phyloP scores from a whole-genome alignment of 2,888 invertebrate species.

The Drosophila hamatofila region DNA sequence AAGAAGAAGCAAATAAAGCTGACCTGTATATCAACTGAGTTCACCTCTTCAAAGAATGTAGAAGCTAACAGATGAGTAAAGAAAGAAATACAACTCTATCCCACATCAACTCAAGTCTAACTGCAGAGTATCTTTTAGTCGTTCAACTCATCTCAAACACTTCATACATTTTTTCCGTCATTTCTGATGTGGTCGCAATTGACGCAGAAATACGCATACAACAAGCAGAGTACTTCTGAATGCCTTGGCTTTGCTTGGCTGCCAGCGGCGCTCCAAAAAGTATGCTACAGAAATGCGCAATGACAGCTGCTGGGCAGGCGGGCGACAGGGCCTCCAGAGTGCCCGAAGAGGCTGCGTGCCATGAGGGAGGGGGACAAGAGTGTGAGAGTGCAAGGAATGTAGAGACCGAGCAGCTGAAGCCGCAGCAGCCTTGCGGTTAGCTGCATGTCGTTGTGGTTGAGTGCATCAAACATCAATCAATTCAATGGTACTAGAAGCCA shows the following conservation, averaged over 20 bases:
- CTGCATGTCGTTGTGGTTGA: slow-evolving; percentile 78
- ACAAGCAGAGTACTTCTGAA: slow-evolving; percentile 37
- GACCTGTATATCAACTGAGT: too few species aligned
- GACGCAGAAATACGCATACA: slow-evolving; percentile 32
- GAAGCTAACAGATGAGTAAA: not conserved
- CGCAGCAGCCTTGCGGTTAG: slow-evolving; percentile 70
- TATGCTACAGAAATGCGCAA: slow-evolving; percentile 73
- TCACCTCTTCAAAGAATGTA: not conserved
- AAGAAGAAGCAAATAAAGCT: not conserved
- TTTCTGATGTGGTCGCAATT: slow-evolving; percentile 21
- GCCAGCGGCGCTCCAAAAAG: slow-evolving; percentile 55
- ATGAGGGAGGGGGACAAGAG: not conserved
- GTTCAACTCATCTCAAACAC: not conserved
- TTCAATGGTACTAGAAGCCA: slow-evolving; percentile 73
- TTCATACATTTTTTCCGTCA: slow-evolving; percentile 12
- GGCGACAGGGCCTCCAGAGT: not conserved
- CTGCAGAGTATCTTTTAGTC: not conserved
- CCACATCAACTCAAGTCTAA: too few species aligned
- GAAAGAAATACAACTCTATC: not conserved
- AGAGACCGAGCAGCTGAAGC: slow-evolving; percentile 7
- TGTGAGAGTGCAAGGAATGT: slow-evolving; percentile 1
- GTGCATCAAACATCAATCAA: slow-evolving; percentile 81
- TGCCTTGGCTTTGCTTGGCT: slow-evolving; percentile 51
- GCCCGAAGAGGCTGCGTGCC: not conserved
- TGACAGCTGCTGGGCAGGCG: slow-evolving; percentile 39